Conservation (phyloP, 2,888 invertebrate genomes). For the Hydraecia micacea region DNA sequence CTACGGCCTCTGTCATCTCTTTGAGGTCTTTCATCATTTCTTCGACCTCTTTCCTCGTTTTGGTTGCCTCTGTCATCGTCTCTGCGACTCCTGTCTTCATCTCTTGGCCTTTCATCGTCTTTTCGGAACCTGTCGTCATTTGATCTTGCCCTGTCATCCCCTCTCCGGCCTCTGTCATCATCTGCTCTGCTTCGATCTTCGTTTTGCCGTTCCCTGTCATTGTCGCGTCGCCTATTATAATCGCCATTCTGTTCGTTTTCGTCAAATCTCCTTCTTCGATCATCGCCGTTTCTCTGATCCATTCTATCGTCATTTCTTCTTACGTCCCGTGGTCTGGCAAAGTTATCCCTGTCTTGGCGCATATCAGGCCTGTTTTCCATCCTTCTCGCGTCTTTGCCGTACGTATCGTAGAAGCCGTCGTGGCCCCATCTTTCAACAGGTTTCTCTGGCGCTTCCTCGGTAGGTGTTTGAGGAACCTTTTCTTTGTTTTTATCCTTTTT, state of each 20-base stretch:
- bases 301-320: conserved; percentile 63
- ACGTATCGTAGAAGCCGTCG: conserved; percentile 86
- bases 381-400: conserved; percentile 82
- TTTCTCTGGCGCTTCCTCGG: conserved; percentile 70
- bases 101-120: conserved; percentile 29
- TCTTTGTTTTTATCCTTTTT: conserved; percentile 75
- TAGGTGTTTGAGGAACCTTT: conserved; percentile 71
- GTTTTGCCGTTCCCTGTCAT: conserved; percentile 29
- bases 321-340: conserved; percentile 70
- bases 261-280: conserved; percentile 49
- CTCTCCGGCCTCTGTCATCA: conserved; percentile 29
- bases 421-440: conserved; percentile 84
- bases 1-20: conserved; percentile 18
- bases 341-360: conserved; percentile 72
- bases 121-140: conserved; percentile 36
- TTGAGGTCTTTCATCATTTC: conserved; percentile 22
- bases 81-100: conserved; percentile 28
- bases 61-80: conserved; percentile 47
- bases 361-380: conserved; percentile 72
- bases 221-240: conserved; percentile 42
- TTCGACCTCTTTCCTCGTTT: conserved; percentile 34
- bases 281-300: conserved; percentile 58
- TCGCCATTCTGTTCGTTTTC: conserved; percentile 56
- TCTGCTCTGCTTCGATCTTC: conserved; percentile 23
- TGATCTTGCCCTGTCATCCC: conserved; percentile 26